Percentiles rank a stretch among this genome's conserved stretches.
These are phyloP conservation scores for Aphaenogaster floridana DNA, from an alignment of 1,140 invertebrate species.

Conservation along the genomic window DNA sequence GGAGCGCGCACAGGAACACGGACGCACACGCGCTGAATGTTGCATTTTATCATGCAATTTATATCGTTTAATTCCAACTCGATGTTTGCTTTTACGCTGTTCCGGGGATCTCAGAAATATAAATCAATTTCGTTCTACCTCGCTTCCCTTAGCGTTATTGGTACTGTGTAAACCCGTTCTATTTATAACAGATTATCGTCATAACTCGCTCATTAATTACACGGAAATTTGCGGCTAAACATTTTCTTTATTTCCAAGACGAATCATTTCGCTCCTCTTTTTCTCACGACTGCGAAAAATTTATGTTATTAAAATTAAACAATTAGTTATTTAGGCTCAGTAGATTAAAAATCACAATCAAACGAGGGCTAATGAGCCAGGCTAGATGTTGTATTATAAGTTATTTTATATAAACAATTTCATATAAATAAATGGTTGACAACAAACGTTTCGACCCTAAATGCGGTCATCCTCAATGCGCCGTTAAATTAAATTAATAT, in stretches of 20 bases:
- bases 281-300: neutral
- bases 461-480: no score
- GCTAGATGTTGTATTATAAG: no score
- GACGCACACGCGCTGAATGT: neutral
- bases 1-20: no score
- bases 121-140: slow-evolving; percentile 10
- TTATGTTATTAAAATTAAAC: neutral
- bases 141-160: neutral
- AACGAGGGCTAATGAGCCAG: no score
- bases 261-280: neutral
- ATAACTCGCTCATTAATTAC: neutral
- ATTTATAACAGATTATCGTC: neutral
- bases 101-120: neutral
- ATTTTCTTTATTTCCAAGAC: neutral
- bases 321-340: no score
- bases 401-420: no score
- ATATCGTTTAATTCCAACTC: slow-evolving; percentile 3
- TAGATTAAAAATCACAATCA: no score
- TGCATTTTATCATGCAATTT: slow-evolving; percentile 6
- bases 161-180: neutral
- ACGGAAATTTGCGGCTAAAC: neutral
- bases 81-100: neutral
- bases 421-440: no score
- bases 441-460: no score
- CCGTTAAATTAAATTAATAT: no score